phyloP scores from a whole-genome alignment of 2,113 vertebrate species.

The Colius striatus region DNA sequence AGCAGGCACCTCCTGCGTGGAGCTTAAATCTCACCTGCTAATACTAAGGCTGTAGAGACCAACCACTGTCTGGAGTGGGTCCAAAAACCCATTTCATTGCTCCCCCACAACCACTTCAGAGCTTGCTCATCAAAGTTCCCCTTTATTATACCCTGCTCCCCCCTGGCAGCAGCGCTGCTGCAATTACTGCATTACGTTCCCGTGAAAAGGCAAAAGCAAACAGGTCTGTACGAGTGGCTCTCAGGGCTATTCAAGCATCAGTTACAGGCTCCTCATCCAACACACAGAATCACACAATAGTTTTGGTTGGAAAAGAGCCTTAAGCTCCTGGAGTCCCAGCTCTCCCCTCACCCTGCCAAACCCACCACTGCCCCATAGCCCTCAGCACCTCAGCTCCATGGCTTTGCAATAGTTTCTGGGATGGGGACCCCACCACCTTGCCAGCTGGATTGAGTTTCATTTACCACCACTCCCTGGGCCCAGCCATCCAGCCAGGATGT shows the following conservation, averaged over 20 bases:
- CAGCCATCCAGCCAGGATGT: too few relatives aligned
- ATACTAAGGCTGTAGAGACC: not conserved
- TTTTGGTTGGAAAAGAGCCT: too few relatives aligned
- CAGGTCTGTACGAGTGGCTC: not conserved
- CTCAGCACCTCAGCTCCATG: too few relatives aligned
- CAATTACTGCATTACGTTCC: not conserved
- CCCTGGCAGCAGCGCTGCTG: not conserved
- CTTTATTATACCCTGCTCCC: not conserved
- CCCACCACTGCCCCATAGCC: too few relatives aligned
- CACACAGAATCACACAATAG: too few relatives aligned
- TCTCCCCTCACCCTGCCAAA: too few relatives aligned
- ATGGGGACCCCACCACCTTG: too few relatives aligned
- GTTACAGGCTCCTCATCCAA: not conserved
- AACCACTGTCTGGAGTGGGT: conserved; percentile 14
- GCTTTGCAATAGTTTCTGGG: too few relatives aligned
- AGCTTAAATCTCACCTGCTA: not conserved
- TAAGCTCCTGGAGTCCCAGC: too few relatives aligned
- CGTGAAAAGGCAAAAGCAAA: not conserved
- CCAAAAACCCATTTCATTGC: not conserved
- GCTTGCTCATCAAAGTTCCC: not conserved
- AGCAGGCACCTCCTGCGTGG: not conserved
- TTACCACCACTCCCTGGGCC: too few relatives aligned
- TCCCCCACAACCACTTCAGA: not conserved
- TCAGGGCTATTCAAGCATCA: not conserved
- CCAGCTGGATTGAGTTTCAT: too few relatives aligned